Conservation (phyloP, 2,113 vertebrate genomes). For the Sprattus sprattus region DNA sequence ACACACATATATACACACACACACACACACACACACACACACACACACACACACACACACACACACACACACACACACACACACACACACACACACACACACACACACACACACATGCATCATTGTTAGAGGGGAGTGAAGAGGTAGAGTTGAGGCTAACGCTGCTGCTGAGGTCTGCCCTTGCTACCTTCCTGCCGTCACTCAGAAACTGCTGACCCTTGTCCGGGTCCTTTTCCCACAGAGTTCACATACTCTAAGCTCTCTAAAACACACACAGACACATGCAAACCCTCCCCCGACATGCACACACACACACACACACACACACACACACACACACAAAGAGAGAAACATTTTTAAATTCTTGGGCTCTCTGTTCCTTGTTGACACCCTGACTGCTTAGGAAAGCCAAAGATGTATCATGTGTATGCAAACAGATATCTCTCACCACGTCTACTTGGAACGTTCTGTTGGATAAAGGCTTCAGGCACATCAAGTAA, state of each 20-base stretch:
- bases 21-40: constrained; percentile 22
- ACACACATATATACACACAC: background rate
- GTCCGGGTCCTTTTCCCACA: constrained; percentile 33
- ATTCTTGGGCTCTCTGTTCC: constrained; percentile 17
- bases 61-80: background rate
- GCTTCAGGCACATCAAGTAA: constrained; percentile 13
- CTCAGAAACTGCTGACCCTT: constrained; percentile 48
- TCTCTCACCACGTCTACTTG: background rate
- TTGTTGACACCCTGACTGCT: constrained; percentile 17
- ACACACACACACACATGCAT: constrained; percentile 12
- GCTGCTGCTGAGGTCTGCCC: constrained; percentile 24
- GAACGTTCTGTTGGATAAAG: constrained; percentile 2
- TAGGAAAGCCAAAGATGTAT: constrained; percentile 16
- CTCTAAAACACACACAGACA: constrained; percentile 17
- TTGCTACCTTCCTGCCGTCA: constrained; percentile 46
- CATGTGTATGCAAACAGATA: constrained; percentile 26
- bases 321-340: constrained; percentile 14
- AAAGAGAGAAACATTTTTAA: background rate
- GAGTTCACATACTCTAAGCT: background rate
- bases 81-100: constrained; percentile 20
- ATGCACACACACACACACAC: constrained; percentile 29
- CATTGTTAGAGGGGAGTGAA: constrained; percentile 21
- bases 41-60: constrained; percentile 19
- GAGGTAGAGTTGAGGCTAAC: constrained; percentile 16
- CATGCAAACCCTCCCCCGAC: constrained; percentile 12